Percentiles rank a stretch among this genome's conserved stretches.
These are phyloP conservation scores for Etia nguti DNA, from an alignment of 2,113 vertebrate genomes.

Conservation along the genomic window DNA sequence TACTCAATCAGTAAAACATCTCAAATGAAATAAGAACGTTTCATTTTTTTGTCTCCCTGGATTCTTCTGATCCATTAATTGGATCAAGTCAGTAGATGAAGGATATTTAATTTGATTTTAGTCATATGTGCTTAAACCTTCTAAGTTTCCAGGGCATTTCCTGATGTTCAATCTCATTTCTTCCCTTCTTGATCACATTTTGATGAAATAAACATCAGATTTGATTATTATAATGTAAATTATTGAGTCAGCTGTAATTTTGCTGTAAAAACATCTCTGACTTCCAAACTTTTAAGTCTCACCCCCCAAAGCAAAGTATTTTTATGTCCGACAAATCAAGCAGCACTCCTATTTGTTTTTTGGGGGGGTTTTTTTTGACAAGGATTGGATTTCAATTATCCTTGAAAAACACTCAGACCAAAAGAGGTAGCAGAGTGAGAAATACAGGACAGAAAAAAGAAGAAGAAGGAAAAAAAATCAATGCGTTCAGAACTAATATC, in stretches of 20 bases:
- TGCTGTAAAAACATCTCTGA: neutral
- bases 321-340: neutral
- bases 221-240: neutral
- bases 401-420: neutral
- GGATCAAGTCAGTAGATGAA: neutral
- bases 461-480: neutral
- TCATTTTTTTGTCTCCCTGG: neutral
- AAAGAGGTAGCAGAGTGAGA: neutral
- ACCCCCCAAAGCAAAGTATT: neutral
- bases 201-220: neutral
- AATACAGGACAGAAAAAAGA: neutral
- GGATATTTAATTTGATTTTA: neutral
- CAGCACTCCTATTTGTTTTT: neutral
- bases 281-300: neutral
- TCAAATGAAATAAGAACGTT: neutral
- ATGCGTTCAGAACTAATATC: neutral
- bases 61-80: neutral
- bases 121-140: neutral
- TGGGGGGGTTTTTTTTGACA: fast-evolving
- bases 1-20: neutral
- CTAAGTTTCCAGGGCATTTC: neutral
- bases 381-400: neutral
- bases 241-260: neutral
- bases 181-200: neutral
- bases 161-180: neutral